Percentiles rank a stretch among this genome's conserved stretches.
Evolutionary conservation across 2,113 vertebrate genomes (phyloP).

Genomic region (Colossoma macropomum): DNA sequence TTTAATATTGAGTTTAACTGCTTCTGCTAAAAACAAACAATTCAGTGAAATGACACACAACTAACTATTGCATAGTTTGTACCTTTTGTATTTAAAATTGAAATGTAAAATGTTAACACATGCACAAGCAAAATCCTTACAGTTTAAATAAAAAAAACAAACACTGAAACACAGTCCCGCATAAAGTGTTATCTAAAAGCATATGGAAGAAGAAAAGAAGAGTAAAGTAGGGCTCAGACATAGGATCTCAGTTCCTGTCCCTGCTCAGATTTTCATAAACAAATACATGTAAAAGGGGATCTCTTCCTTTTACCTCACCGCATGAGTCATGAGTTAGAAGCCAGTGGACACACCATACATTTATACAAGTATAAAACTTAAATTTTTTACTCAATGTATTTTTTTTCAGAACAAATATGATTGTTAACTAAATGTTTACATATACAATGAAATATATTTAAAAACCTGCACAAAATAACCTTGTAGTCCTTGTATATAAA

Average conservation of each 20-base stretch:
- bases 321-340: not conserved
- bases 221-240: not conserved
- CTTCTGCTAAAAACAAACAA: not conserved
- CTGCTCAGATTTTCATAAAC: constrained; percentile 69
- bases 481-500: not conserved
- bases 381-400: no score
- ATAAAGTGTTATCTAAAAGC: not conserved
- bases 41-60: not conserved
- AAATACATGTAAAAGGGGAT: constrained; percentile 67
- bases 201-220: not conserved
- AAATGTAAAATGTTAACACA: not conserved
- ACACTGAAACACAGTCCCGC: not conserved
- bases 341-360: not conserved
- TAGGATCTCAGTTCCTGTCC: constrained; percentile 63
- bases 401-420: no score
- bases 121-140: not conserved
- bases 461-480: no score
- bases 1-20: not conserved
- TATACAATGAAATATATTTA: not conserved
- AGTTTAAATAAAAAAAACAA: constrained; percentile 4
- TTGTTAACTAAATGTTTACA: not conserved
- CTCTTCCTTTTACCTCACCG: not conserved
- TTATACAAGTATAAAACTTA: not conserved
- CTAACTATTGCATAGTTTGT: not conserved
- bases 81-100: not conserved